A percentile compares a stretch with the other conserved stretches of the same genome.
phyloP scores from a whole-genome alignment of 2,888 invertebrate genomes.

The Congeria kusceri region DNA sequence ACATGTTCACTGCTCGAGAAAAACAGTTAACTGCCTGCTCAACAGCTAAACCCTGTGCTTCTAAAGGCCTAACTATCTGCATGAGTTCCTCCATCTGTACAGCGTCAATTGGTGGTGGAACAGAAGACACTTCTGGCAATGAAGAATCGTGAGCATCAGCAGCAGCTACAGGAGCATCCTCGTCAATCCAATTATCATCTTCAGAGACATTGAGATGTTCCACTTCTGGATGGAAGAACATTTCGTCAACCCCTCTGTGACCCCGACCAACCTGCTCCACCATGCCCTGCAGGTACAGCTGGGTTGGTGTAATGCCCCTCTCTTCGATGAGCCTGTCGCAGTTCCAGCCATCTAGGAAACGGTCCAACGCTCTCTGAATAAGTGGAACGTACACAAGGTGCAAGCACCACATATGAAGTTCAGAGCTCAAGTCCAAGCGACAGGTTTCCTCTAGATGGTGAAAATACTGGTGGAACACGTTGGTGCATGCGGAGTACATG shows the following conservation, averaged over 20 bases:
- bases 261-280: neutral
- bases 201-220: neutral
- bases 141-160: neutral
- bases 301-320: conserved; percentile 11
- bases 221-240: conserved; percentile 4
- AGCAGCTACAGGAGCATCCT: conserved; percentile 3
- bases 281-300: conserved; percentile 21
- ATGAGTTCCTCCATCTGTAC: neutral
- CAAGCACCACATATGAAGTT: too few species aligned
- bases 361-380: conserved; percentile 1
- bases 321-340: conserved; percentile 15
- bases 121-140: neutral
- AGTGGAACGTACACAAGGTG: neutral
- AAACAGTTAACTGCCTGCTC: too few species aligned
- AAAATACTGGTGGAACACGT: conserved; percentile 37
- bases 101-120: neutral
- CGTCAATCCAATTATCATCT: conserved; percentile 21
- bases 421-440: conserved; percentile 27
- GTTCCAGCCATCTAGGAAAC: conserved; percentile 23
- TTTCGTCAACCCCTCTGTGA: conserved; percentile 19
- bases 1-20: too few species aligned
- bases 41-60: neutral
- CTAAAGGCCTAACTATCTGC: neutral
- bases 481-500: conserved; percentile 28
- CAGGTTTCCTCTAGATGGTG: conserved; percentile 38